Conservation (phyloP, 2,888 invertebrate species). For the Latrodectus hesperus region DNA sequence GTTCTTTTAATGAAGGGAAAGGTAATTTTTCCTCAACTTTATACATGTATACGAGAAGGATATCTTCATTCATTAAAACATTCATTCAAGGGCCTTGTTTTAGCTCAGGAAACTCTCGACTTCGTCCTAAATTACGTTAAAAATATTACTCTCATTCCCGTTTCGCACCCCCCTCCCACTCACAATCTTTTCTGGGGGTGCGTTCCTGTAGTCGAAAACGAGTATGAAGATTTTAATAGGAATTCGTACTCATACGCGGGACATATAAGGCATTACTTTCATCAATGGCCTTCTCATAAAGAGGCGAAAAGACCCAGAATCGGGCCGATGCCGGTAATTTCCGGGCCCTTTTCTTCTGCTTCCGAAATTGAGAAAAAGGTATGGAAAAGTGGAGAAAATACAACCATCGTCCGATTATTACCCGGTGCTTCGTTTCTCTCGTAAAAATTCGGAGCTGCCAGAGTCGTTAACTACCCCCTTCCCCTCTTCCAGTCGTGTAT, state of each 20-base stretch:
- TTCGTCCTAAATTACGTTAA: neutral
- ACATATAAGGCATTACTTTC: constrained; percentile 47
- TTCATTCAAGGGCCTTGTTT: neutral
- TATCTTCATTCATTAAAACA: no score
- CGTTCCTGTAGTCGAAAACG: constrained; percentile 8
- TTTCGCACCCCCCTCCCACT: neutral
- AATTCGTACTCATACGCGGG: constrained; percentile 21
- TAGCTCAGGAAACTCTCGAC: neutral
- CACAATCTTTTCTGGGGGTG: neutral
- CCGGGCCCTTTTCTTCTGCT: constrained; percentile 24
- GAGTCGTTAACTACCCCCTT: constrained; percentile 26
- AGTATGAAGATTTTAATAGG: constrained; percentile 42
- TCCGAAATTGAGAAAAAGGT: constrained; percentile 53
- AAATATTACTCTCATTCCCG: neutral
- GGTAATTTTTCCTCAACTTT: no score
- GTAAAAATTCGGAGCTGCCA: constrained; percentile 48
- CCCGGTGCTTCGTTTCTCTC: constrained; percentile 23
- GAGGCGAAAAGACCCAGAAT: constrained; percentile 5
- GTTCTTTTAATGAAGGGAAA: constrained; percentile 5
- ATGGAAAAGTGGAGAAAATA: constrained; percentile 45
- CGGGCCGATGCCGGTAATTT: constrained; percentile 36
- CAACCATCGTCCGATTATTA: constrained; percentile 51
- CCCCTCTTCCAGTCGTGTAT: neutral
- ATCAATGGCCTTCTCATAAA: constrained; percentile 28
- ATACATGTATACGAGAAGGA: no score